Percentiles rank a stretch among this genome's conserved stretches.
Conservation (phyloP, 2,797 vertebrate species). For the Argyrosomus regius region DNA sequence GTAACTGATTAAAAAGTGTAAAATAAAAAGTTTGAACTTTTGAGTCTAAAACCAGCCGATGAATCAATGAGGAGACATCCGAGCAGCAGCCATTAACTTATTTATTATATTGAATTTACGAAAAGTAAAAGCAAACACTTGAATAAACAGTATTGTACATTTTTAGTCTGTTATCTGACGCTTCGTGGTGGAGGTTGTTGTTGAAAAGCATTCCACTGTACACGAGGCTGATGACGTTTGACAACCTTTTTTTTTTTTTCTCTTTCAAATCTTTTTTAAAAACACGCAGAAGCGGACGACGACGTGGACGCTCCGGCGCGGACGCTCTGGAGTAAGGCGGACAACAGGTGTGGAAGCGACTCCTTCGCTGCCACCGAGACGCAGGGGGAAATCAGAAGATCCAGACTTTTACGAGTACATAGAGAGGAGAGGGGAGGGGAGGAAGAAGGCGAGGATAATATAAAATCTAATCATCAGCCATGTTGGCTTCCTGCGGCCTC, state of each 20-base stretch:
- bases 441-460: neutral
- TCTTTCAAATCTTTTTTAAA: conserved; percentile 45
- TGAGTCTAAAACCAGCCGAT: neutral
- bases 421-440: neutral
- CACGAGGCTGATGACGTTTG: conserved; percentile 77
- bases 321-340: conserved; percentile 56
- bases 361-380: conserved; percentile 57
- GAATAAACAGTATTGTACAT: conserved; percentile 87
- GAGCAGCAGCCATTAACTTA: conserved; percentile 85
- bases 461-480: conserved; percentile 2
- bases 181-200: conserved; percentile 46
- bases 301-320: conserved; percentile 63
- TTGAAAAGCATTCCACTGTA: conserved; percentile 79
- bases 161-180: conserved; percentile 72
- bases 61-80: conserved; percentile 29
- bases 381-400: conserved; percentile 45
- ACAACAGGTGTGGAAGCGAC: conserved; percentile 50
- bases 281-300: conserved; percentile 67
- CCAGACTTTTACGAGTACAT: conserved; percentile 16
- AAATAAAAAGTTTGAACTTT: too few relatives aligned
- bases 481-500: conserved; percentile 12
- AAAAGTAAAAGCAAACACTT: conserved; percentile 90
- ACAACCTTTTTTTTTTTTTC: conserved; percentile 45
- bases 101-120: conserved; percentile 90
- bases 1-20: too few relatives aligned